Conservation (phyloP, 1,140 invertebrate genomes). For the Drosophila pruinosa region DNA sequence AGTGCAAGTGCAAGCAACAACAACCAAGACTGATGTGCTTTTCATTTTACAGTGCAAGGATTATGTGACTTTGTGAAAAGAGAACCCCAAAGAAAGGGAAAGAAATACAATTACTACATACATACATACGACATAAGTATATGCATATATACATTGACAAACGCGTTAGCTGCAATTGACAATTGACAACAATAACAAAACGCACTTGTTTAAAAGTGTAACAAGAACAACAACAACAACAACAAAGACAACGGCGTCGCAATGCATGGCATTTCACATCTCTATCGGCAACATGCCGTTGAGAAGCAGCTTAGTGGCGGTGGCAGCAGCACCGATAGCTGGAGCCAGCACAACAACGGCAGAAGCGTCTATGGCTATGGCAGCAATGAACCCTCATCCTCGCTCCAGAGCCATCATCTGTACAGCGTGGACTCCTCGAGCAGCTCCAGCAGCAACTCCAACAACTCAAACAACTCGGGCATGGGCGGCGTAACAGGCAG, state of each 20-base stretch:
- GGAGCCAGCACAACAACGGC: slow-evolving; percentile 54
- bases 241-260: slow-evolving; percentile 12
- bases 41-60: slow-evolving; percentile 73
- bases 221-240: slow-evolving; percentile 23
- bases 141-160: slow-evolving; percentile 42
- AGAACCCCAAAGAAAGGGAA: slow-evolving; percentile 28
- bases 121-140: slow-evolving; percentile 17
- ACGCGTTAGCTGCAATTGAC: slow-evolving; percentile 28
- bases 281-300: slow-evolving; percentile 81
- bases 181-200: slow-evolving; percentile 15
- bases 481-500: slow-evolving; percentile 63
- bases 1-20: slow-evolving; percentile 45
- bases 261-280: slow-evolving; percentile 82
- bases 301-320: slow-evolving; percentile 77
- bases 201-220: slow-evolving; percentile 59
- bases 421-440: slow-evolving; percentile 73
- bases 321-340: slow-evolving; percentile 59
- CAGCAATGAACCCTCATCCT: slow-evolving; percentile 39
- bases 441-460: slow-evolving; percentile 75
- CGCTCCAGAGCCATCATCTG: slow-evolving; percentile 43
- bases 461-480: slow-evolving; percentile 52
- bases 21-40: slow-evolving; percentile 34
- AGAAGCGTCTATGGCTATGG: slow-evolving; percentile 43
- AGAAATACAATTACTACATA: slow-evolving; percentile 12
- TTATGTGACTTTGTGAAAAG: slow-evolving; percentile 70